Evolutionary conservation across 1,140 invertebrate genomes (phyloP).

Genomic region (Pantala flavescens): DNA sequence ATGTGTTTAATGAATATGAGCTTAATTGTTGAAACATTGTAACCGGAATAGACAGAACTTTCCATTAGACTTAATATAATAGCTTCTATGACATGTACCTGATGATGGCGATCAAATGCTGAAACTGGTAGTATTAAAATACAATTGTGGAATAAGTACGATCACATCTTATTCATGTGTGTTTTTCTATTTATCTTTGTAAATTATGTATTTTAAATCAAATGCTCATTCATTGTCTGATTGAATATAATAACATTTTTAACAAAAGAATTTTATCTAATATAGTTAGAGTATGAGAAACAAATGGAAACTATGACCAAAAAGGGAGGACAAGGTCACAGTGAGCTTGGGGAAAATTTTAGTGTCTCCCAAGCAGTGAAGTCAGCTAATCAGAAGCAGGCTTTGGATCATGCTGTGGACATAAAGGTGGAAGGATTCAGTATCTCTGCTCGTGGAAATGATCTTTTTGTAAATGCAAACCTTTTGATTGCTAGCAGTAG

Average conservation of each 20-base stretch:
- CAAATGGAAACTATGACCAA: constrained; percentile 81
- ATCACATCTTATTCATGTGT: too few relatives aligned
- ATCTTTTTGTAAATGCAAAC: constrained; percentile 94
- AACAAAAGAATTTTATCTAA: constrained; percentile 20
- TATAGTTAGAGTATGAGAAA: constrained; percentile 78
- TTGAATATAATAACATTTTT: background rate
- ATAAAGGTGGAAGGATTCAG: constrained; percentile 98
- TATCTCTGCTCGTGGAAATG: constrained; percentile 94
- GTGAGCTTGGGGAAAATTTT: constrained; percentile 86
- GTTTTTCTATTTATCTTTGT: background rate
- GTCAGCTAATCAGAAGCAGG: constrained; percentile 66
- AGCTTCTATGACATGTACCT: too few relatives aligned
- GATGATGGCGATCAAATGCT: background rate
- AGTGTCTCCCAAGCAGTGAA: constrained; percentile 92
- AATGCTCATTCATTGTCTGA: background rate
- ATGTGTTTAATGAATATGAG: too few relatives aligned
- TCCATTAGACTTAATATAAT: too few relatives aligned
- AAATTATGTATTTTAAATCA: background rate
- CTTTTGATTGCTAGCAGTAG: constrained; percentile 87
- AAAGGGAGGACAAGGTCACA: constrained; percentile 77
- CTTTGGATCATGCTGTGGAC: constrained; percentile 89
- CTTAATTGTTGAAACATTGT: too few relatives aligned
- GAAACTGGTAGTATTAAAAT: too few relatives aligned
- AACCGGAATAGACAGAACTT: too few relatives aligned
- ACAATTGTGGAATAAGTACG: too few relatives aligned